Base-by-base conservation (phyloP, 2,797 vertebrate species). In the Sternotherus odoratus region DNA sequence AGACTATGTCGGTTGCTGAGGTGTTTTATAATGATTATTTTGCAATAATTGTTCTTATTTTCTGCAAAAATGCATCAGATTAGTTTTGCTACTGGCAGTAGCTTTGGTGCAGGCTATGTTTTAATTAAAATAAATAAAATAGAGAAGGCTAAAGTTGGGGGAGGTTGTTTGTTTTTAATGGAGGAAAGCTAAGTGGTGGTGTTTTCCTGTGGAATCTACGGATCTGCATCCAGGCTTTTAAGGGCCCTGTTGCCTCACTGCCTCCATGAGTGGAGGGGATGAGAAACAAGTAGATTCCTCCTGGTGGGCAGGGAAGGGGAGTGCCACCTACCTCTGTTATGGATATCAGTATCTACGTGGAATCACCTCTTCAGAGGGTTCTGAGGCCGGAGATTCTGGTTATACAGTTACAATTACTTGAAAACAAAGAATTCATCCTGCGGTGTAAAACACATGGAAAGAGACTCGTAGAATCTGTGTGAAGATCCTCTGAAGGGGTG, bases 61-160 rank as follows among this genome's bases (percentile, higher is more conserved):
- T 89, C 33, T 57, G 8, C 2, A 5, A 88, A 92, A 91, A 81
- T 39, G 3, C 3, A 30, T 57, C 11, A 56, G 86, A 87, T 90
- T 43, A 74, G 43, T 28, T 46, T 74, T 74, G 24, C 50, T 87
- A 48, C 15, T 51, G 2, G 3, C 77, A 12, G 48, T 75, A 87
- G 5, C 4, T 94, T 87, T 88, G 16, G 5, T 80, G 49, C 79
- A 88, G 17, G 11, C 6, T 79, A 2, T 23, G 43, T 0, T 1
- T 2, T 48, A 23, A 84, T 53, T 53, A 86, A 83, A 78, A 66
- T 66, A 66, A 66, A 66, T 23, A 66, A 87, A 3, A 79, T 72
- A 2, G 49, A 0, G 0, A 72, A 56, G 6, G 1, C 3, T 28
- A 12, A 36, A 43, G 0, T 8, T 3, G n/a, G 11, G 13, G 11